These are phyloP conservation scores for Diarsia brunnea DNA, from an alignment of 2,888 invertebrate genomes.

Conservation along the genomic window DNA sequence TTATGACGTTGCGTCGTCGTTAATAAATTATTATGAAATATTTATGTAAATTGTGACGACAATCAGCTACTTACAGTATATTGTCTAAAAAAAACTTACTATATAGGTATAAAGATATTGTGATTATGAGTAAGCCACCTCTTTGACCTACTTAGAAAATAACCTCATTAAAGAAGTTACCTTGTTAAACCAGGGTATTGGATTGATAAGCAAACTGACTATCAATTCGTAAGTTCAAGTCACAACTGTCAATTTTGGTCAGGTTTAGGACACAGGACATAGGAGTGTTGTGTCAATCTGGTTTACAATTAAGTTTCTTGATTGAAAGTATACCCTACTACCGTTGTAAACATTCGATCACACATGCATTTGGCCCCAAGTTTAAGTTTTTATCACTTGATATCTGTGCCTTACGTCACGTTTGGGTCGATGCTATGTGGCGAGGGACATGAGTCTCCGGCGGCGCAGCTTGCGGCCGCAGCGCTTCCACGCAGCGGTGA, in stretches of 20 bases:
- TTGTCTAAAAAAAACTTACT: background rate
- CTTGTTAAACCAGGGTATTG: conserved; percentile 9
- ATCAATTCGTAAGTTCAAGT: background rate
- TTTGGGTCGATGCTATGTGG: conserved; percentile 79
- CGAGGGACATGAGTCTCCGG: conserved; percentile 81
- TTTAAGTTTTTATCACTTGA: conserved; percentile 43
- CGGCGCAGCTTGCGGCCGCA: conserved; percentile 82
- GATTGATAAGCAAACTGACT: conserved; percentile 12
- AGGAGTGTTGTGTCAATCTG: conserved; percentile 1
- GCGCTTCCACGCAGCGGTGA: conserved; percentile 78
- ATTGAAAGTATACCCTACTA: conserved; percentile 25
- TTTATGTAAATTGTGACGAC: conserved; percentile 1
- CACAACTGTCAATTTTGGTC: background rate
- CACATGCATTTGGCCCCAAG: conserved; percentile 59
- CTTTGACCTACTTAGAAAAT: conserved; percentile 14
- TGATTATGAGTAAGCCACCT: conserved; percentile 21
- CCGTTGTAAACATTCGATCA: conserved; percentile 34
- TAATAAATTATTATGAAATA: conserved; percentile 14
- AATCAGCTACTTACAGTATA: conserved; percentile 14
- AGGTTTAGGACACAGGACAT: background rate
- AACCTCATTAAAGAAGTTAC: conserved; percentile 21
- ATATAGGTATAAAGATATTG: conserved; percentile 21
- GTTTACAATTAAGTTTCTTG: conserved; percentile 4
- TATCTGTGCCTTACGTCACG: conserved; percentile 40
- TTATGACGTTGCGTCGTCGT: conserved; percentile 6